A percentile compares a stretch with the other conserved stretches of the same genome.
These are phyloP conservation scores for Hippolais icterina DNA, from an alignment of 2,113 vertebrate genomes.

Conservation along the genomic window DNA sequence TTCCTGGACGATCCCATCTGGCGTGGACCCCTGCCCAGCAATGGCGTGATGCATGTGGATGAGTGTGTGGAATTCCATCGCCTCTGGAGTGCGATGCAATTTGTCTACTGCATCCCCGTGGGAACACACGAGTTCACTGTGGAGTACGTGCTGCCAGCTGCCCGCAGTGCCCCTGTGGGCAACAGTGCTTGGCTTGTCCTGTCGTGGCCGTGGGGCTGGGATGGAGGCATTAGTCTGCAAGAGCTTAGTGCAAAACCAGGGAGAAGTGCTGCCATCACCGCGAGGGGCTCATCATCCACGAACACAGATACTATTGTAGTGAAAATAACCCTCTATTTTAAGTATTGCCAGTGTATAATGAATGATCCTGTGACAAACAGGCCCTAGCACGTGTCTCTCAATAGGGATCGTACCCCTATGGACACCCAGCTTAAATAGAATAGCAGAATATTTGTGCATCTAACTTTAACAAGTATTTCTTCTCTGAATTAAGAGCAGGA, in stretches of 20 bases:
- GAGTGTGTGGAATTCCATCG: constrained; percentile 89
- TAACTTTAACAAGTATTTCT: not conserved
- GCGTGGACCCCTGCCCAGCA: constrained; percentile 87
- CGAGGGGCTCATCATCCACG: accelerated
- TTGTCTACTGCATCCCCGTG: constrained; percentile 90
- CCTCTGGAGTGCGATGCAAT: constrained; percentile 91
- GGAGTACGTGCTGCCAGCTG: constrained; percentile 76
- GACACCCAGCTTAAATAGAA: not conserved
- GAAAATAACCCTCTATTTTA: not conserved
- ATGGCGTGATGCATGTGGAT: constrained; percentile 89
- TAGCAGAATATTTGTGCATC: not conserved
- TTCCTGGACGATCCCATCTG: constrained; percentile 88
- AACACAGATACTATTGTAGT: not conserved
- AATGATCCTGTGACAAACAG: not conserved
- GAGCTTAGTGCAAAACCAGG: not conserved
- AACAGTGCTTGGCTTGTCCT: not conserved
- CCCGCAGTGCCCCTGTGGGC: not conserved
- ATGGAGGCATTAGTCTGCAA: not conserved
- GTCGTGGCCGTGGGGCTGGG: not conserved
- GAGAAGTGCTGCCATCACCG: not conserved
- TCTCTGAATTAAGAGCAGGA: not conserved
- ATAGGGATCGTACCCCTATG: accelerated
- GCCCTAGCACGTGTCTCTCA: not conserved
- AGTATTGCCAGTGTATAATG: not conserved
- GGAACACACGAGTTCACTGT: constrained; percentile 88